phyloP scores from a whole-genome alignment of 1,140 invertebrate species.

The Microplitis mediator region DNA sequence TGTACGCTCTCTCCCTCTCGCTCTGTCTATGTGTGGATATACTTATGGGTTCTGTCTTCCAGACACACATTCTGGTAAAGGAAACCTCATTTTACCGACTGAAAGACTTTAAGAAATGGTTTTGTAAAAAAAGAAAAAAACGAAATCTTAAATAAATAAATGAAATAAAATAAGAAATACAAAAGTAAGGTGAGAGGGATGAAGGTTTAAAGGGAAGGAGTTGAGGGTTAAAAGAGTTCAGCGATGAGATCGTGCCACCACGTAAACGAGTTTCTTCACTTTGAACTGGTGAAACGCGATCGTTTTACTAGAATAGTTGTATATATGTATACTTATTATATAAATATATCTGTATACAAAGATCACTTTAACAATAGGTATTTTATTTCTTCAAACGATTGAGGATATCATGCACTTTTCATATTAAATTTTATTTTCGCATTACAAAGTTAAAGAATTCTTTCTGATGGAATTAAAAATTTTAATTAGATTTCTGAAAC shows the following conservation, averaged over 20 bases:
- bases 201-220: background rate
- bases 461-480: background rate
- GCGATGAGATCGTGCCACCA: background rate
- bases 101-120: background rate
- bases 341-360: background rate
- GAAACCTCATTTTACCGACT: conserved; percentile 2
- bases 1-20: background rate
- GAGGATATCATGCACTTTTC: background rate
- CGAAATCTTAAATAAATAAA: background rate
- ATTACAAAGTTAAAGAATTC: background rate
- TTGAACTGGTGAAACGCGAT: background rate
- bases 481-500: background rate
- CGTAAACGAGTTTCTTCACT: background rate
- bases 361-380: background rate
- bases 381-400: background rate
- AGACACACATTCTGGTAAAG: background rate
- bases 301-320: background rate
- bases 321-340: background rate
- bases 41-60: no score
- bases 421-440: background rate
- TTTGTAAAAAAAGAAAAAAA: background rate
- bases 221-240: background rate
- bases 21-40: background rate
- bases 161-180: background rate
- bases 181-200: background rate